Percentiles rank a stretch among this genome's conserved stretches.
These are phyloP conservation scores for Sesia apiformis DNA, from an alignment of 2,888 invertebrate species.

Conservation along the genomic window DNA sequence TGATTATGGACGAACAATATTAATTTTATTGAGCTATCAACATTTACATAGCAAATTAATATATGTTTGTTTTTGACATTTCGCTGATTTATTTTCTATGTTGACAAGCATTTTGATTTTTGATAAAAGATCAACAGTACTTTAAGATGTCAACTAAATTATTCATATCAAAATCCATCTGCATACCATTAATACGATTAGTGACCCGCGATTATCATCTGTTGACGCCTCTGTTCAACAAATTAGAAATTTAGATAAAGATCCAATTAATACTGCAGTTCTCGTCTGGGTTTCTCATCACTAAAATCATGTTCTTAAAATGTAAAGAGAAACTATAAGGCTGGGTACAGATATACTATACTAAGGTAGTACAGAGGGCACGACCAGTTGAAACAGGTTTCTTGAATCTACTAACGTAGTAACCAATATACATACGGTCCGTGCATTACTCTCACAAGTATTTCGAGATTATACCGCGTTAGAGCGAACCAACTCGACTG, in stretches of 20 bases:
- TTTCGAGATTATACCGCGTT: slow-evolving; percentile 51
- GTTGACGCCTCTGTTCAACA: slow-evolving; percentile 10
- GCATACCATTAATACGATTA: slow-evolving; percentile 3
- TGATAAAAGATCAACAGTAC: slow-evolving; percentile 9
- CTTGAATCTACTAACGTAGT: slow-evolving; percentile 61
- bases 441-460: slow-evolving; percentile 50
- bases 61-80: slow-evolving; percentile 24
- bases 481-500: slow-evolving; percentile 35
- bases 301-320: slow-evolving; percentile 39
- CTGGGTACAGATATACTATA: slow-evolving; percentile 43
- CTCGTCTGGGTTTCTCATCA: slow-evolving; percentile 24
- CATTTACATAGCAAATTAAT: slow-evolving; percentile 44
- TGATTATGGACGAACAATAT: slow-evolving; percentile 29
- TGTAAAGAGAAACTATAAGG: slow-evolving; percentile 57
- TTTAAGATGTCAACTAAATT: slow-evolving; percentile 31
- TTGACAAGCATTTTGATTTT: slow-evolving; percentile 8
- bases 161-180: slow-evolving; percentile 3
- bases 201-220: slow-evolving; percentile 9
- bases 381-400: slow-evolving; percentile 60
- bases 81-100: slow-evolving; percentile 16
- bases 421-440: slow-evolving; percentile 66
- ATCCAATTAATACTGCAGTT: slow-evolving; percentile 7
- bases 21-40: slow-evolving; percentile 46
- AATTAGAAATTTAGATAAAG: slow-evolving; percentile 4
- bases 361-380: slow-evolving; percentile 60